Conservation (phyloP, 2,888 invertebrate species). For the Malacosoma neustria region DNA sequence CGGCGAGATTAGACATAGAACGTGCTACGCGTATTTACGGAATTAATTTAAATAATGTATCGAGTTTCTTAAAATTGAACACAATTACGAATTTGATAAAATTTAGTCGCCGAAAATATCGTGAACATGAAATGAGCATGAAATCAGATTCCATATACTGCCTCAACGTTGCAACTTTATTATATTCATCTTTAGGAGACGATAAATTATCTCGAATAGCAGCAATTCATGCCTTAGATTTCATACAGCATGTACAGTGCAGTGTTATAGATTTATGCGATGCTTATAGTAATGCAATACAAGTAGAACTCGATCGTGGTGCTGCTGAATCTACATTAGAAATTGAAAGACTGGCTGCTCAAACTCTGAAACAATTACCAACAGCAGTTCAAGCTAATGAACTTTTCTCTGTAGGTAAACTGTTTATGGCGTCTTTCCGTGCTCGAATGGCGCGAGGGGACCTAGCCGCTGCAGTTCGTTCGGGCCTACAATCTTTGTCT, state of each 20-base stretch:
- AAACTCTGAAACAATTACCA: slow-evolving; percentile 31
- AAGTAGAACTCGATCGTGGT: slow-evolving; percentile 56
- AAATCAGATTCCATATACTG: slow-evolving; percentile 50
- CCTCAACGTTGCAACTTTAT: slow-evolving; percentile 45
- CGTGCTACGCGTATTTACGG: slow-evolving; percentile 40
- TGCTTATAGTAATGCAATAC: slow-evolving; percentile 56
- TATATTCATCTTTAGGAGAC: slow-evolving; percentile 45
- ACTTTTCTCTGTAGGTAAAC: slow-evolving; percentile 53
- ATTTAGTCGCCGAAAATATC: slow-evolving; percentile 33
- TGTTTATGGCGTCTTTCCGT: slow-evolving; percentile 57
- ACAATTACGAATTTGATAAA: slow-evolving; percentile 25
- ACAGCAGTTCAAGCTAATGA: slow-evolving; percentile 53
- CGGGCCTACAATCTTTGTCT: slow-evolving; percentile 53
- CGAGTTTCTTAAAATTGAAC: slow-evolving; percentile 31
- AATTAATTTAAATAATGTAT: slow-evolving; percentile 40
- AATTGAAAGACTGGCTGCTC: slow-evolving; percentile 44
- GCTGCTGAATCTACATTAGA: slow-evolving; percentile 39
- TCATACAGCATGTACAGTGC: slow-evolving; percentile 47
- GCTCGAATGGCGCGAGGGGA: slow-evolving; percentile 45
- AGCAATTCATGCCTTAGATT: slow-evolving; percentile 39
- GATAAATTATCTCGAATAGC: slow-evolving; percentile 36
- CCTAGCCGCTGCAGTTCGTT: slow-evolving; percentile 37
- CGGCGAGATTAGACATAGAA: slow-evolving; percentile 41
- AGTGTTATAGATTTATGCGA: slow-evolving; percentile 54
- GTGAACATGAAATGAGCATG: slow-evolving; percentile 25